Evolutionary conservation across 2,888 invertebrate genomes (phyloP).

Genomic region (Leptogaster cylindrica): DNA sequence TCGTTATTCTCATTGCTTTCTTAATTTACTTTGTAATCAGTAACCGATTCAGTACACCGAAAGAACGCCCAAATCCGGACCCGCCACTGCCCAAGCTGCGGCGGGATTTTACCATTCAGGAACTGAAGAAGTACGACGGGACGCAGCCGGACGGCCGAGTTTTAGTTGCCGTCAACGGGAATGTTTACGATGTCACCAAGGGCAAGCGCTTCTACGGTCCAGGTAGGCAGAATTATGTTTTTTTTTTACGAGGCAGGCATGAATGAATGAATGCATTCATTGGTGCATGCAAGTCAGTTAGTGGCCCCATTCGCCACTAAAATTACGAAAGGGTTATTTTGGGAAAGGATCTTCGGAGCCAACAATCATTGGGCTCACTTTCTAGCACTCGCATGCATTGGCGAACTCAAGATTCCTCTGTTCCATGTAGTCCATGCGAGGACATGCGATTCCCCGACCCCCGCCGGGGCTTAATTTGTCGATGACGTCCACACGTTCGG

Average conservation of each 20-base stretch:
- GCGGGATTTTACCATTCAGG: slow-evolving; percentile 87
- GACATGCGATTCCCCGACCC: too few relatives aligned
- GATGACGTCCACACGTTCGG: too few relatives aligned
- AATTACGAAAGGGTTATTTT: slow-evolving; percentile 23
- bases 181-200: slow-evolving; percentile 92
- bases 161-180: slow-evolving; percentile 91
- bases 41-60: slow-evolving; percentile 63
- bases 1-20: slow-evolving; percentile 73
- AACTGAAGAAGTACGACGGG: slow-evolving; percentile 87
- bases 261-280: too few relatives aligned
- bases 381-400: too few relatives aligned
- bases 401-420: too few relatives aligned
- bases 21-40: slow-evolving; percentile 78
- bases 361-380: too few relatives aligned
- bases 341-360: slow-evolving; percentile 10
- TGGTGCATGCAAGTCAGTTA: background rate
- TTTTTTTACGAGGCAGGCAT: too few relatives aligned
- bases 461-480: too few relatives aligned
- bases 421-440: too few relatives aligned
- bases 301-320: background rate
- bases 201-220: slow-evolving; percentile 93
- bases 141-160: slow-evolving; percentile 85
- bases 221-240: too few relatives aligned
- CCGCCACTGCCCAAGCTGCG: slow-evolving; percentile 81
- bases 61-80: slow-evolving; percentile 59